Conservation (phyloP, 2,113 vertebrate genomes). For the Hyperopisus bebe region DNA sequence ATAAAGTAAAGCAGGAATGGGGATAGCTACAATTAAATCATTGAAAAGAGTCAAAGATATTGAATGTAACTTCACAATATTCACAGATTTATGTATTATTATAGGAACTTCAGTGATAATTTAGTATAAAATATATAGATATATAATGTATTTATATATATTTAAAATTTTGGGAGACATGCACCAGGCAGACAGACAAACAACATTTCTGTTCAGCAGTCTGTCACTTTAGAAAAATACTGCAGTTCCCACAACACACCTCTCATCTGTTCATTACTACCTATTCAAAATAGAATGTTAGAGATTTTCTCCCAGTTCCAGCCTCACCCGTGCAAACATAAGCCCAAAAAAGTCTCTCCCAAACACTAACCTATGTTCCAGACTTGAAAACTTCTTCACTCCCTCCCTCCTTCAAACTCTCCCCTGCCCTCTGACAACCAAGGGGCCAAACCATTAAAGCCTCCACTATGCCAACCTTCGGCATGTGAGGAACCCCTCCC, state of each 20-base stretch:
- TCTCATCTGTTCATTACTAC: background rate
- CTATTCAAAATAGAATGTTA: conserved; percentile 16
- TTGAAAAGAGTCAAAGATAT: background rate
- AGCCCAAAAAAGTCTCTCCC: background rate
- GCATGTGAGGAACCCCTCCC: background rate
- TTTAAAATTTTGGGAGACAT: conserved; percentile 18
- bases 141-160: conserved; percentile 18
- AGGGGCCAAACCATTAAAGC: background rate
- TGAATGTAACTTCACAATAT: conserved; percentile 13
- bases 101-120: conserved; percentile 13
- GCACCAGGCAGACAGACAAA: conserved; percentile 15
- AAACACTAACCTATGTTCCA: background rate
- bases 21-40: background rate
- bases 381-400: background rate
- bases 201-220: conserved; percentile 6
- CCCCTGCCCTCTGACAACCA: background rate
- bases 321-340: background rate
- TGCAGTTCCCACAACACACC: conserved; percentile 3
- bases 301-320: background rate
- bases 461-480: background rate
- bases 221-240: conserved; percentile 24
- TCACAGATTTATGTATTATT: conserved; percentile 16
- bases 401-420: background rate
- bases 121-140: conserved; percentile 27
- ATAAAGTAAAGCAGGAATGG: background rate